Evolutionary conservation across 2,888 invertebrate species (phyloP), one percentile per base, ranked within the genome.

Genomic region (Agriotes lineatus): DNA sequence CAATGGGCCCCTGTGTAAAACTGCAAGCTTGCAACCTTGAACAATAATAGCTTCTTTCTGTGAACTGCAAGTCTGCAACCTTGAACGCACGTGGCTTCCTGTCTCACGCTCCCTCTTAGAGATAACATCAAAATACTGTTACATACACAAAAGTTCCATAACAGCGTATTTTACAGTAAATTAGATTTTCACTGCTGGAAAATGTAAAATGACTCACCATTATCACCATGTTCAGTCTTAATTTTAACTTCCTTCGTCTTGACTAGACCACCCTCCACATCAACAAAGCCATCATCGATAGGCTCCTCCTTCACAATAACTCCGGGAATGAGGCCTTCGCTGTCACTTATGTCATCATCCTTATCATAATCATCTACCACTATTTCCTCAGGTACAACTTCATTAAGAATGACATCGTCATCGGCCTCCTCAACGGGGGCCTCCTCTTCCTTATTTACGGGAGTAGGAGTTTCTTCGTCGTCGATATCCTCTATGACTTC

Each of bases 221-320:
- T 88, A 74, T 91, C 91, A 12, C 90, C 77, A 0, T 91, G 92
- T 80, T 93, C 93, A 79, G 90, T 88, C 78, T 93, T 93, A 74
- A 92, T 88, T 83, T 88, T 90, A 18, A 92, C 82, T 54, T 79
- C 78, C 75, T 92, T 91, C 71, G 91, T 87, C 82, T 88, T 90
- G 16, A 83, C 73, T 12, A 83, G 74, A 56, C 81, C 82, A 61
- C 80, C 80, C 48, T 81, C 82, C 0, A 83, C 81, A 69, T 84
- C 84, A 39, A 83, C 78, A 67, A 84, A 84, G 42, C 83, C 84
- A 73, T 85, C 85, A 69, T 91, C 91, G 10, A 90, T 78, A 0
- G 91, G 91, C 77, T 93, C 93, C 79, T 90, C 88, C 70, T 80
- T 81, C 14, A 80, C 72, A 2, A 70, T 69, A 44, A 74, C 65